A percentile compares a stretch with the other conserved stretches of the same genome.
Evolutionary conservation across 2,888 invertebrate genomes (phyloP).

Genomic region (Pachycephus smyrnensis): DNA sequence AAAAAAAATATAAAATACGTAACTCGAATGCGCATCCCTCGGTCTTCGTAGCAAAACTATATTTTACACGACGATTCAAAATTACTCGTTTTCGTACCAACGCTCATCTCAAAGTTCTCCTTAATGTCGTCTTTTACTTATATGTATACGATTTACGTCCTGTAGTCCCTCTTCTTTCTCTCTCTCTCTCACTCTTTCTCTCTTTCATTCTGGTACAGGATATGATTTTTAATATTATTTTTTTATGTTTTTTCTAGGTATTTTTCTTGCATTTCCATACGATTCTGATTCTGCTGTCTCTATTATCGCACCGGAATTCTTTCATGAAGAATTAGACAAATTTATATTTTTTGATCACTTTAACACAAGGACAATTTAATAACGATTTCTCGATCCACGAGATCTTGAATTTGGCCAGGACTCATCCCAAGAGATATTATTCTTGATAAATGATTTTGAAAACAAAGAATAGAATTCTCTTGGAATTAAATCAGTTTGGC

Average conservation of each 20-base stretch:
- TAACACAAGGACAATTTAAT: neutral
- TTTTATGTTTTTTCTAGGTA: neutral
- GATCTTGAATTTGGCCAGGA: neutral
- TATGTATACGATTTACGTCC: neutral
- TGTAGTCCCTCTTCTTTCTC: neutral
- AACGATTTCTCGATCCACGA: constrained; percentile 14
- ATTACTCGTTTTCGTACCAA: neutral
- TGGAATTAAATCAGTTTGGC: neutral
- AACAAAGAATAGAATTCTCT: neutral
- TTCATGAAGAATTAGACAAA: neutral
- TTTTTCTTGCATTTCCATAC: too few species aligned
- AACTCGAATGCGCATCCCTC: constrained; percentile 31
- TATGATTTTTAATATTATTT: neutral
- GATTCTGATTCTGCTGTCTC: neutral
- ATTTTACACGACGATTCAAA: constrained; percentile 23
- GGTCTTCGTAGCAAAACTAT: constrained; percentile 39
- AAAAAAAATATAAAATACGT: constrained; percentile 15
- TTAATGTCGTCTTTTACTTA: too few species aligned
- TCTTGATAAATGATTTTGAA: neutral
- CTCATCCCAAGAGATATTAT: neutral
- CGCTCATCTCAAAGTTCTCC: neutral
- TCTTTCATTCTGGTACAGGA: neutral
- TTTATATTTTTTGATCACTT: neutral
- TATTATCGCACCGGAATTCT: neutral
- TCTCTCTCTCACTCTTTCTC: too few species aligned